Percentiles rank a stretch among this genome's conserved stretches.
Conservation (phyloP, 2,888 invertebrate species). For the Diogma glabrata region DNA sequence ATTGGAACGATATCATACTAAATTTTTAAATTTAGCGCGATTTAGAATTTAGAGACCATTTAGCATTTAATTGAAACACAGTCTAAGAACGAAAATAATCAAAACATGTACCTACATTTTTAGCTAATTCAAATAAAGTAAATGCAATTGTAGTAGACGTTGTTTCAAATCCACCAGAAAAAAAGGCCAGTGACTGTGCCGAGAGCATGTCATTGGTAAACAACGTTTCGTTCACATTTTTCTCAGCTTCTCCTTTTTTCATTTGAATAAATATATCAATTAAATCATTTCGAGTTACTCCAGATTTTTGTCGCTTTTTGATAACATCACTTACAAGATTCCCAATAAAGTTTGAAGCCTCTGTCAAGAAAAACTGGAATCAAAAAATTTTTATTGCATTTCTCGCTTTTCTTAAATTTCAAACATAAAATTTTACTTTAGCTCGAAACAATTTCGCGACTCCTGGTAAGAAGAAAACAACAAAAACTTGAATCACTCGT, state of each 20-base stretch:
- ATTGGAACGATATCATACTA: too few relatives aligned
- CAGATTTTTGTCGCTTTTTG: conserved; percentile 31
- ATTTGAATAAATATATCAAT: conserved; percentile 33
- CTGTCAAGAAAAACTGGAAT: conserved; percentile 33
- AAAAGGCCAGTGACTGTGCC: conserved; percentile 14
- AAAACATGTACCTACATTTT: too few relatives aligned
- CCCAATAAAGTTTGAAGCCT: too few relatives aligned
- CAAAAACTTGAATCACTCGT: conserved; percentile 6
- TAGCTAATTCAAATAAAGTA: conserved; percentile 25
- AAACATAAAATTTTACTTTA: conserved; percentile 5
- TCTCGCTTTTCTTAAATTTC: too few relatives aligned
- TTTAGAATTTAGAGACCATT: too few relatives aligned
- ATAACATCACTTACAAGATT: conserved; percentile 35
- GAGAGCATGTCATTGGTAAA: conserved; percentile 9
- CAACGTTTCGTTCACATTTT: conserved; percentile 8
- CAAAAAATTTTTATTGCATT: too few relatives aligned
- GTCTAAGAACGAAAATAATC: too few relatives aligned
- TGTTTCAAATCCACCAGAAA: conserved; percentile 12
- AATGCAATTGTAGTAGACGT: conserved; percentile 26
- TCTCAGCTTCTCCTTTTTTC: conserved; percentile 18
- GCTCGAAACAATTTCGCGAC: conserved; percentile 1
- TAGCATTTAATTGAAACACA: neutral
- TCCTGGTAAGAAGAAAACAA: conserved; percentile 11
- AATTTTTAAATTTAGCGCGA: too few relatives aligned
- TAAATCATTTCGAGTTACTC: conserved; percentile 30